These are phyloP conservation scores for Ladona fulva DNA, from an alignment of 1,140 invertebrate genomes.

Conservation along the genomic window DNA sequence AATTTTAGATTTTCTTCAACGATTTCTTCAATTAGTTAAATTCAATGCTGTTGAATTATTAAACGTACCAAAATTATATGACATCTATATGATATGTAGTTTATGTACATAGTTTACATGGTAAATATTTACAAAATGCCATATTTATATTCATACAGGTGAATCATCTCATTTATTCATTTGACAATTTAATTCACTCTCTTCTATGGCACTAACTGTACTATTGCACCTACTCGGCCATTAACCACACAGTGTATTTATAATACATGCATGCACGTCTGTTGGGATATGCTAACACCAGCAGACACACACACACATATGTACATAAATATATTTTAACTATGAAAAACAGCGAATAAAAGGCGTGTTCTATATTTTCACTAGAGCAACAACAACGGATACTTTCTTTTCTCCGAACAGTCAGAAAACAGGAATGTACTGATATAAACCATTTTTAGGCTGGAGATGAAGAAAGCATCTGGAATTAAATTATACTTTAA, in stretches of 20 bases:
- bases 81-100: slow-evolving; percentile 2
- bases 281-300: no score
- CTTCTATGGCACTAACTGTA: neutral
- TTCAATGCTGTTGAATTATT: neutral
- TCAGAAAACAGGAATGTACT: no score
- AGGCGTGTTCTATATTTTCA: no score
- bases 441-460: no score
- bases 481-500: no score
- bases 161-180: neutral
- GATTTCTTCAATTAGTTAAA: neutral
- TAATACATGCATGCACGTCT: neutral
- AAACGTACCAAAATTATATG: slow-evolving; percentile 1
- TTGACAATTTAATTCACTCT: neutral
- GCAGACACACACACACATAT: no score
- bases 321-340: no score
- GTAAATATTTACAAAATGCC: neutral
- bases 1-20: neutral
- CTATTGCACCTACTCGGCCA: neutral
- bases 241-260: neutral
- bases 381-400: no score
- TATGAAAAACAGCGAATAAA: no score
- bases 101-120: slow-evolving; percentile 7
- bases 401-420: no score
- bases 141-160: neutral
- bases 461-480: no score